These are phyloP conservation scores for Catostomus latipinnis DNA, from an alignment of 2,797 vertebrate genomes.

Conservation along the genomic window DNA sequence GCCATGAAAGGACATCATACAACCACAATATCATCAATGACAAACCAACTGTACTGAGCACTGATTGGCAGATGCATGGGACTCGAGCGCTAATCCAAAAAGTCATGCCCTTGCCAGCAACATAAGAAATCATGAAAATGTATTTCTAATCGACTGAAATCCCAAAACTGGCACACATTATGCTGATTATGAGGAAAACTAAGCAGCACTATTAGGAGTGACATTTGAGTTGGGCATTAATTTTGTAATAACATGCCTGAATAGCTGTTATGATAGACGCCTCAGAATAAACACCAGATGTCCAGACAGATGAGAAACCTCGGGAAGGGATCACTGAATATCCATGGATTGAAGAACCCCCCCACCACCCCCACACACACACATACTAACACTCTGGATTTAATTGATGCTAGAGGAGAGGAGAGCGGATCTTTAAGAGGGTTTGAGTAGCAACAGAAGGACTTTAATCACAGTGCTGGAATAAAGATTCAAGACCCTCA, in stretches of 20 bases:
- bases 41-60: conserved; percentile 9
- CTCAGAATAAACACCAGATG: conserved; percentile 77
- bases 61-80: conserved; percentile 25
- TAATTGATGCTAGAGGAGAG: conserved; percentile 50
- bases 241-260: conserved; percentile 74
- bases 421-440: conserved; percentile 57
- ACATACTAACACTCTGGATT: conserved; percentile 40
- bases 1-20: conserved; percentile 34
- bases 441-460: conserved; percentile 61
- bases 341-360: conserved; percentile 57
- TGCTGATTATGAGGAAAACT: conserved; percentile 54
- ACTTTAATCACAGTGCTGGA: conserved; percentile 64
- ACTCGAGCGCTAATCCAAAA: conserved; percentile 46
- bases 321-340: conserved; percentile 64
- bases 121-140: conserved; percentile 51
- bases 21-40: background rate
- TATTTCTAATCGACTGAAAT: conserved; percentile 59
- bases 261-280: conserved; percentile 75
- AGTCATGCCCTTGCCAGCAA: conserved; percentile 56
- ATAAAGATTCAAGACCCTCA: conserved; percentile 58
- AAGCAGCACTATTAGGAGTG: conserved; percentile 68
- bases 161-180: conserved; percentile 57
- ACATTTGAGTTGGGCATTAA: conserved; percentile 69
- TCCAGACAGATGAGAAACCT: conserved; percentile 66
- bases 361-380: background rate